A percentile compares a stretch with the other conserved stretches of the same genome.
Evolutionary conservation across 2,888 invertebrate species (phyloP).

Genomic region (Oithona nana): DNA sequence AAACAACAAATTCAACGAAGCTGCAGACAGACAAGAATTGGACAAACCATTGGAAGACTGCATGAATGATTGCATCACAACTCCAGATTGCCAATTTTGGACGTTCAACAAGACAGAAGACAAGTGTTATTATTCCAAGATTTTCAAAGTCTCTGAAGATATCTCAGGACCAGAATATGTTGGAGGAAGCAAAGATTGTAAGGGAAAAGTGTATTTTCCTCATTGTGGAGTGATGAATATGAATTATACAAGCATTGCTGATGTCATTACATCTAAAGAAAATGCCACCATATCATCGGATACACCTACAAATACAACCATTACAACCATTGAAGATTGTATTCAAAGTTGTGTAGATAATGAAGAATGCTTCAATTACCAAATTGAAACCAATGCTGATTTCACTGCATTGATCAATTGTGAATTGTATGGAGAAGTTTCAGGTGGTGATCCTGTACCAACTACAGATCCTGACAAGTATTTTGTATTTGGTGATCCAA

Average conservation of each 20-base stretch:
- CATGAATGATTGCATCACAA: neutral
- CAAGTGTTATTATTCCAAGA: neutral
- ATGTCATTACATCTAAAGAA: neutral
- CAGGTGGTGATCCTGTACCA: neutral
- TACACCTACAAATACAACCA: neutral
- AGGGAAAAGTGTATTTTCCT: neutral
- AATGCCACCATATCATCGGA: neutral
- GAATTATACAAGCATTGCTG: neutral
- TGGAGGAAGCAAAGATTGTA: too few species aligned
- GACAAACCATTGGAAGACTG: neutral
- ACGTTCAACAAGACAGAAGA: neutral
- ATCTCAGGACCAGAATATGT: too few species aligned
- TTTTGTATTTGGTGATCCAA: neutral
- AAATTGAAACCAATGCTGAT: neutral
- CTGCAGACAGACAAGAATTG: neutral
- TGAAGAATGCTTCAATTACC: neutral
- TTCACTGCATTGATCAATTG: neutral
- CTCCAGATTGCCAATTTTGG: conserved; percentile 1
- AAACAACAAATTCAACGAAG: neutral
- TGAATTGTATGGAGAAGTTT: neutral
- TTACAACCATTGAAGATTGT: neutral
- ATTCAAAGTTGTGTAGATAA: neutral
- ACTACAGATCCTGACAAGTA: too few species aligned
- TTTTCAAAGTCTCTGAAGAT: too few species aligned
- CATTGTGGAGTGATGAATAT: conserved; percentile 1